Conservation (phyloP, 2,113 vertebrate species). For the Synodontis membranacea region DNA sequence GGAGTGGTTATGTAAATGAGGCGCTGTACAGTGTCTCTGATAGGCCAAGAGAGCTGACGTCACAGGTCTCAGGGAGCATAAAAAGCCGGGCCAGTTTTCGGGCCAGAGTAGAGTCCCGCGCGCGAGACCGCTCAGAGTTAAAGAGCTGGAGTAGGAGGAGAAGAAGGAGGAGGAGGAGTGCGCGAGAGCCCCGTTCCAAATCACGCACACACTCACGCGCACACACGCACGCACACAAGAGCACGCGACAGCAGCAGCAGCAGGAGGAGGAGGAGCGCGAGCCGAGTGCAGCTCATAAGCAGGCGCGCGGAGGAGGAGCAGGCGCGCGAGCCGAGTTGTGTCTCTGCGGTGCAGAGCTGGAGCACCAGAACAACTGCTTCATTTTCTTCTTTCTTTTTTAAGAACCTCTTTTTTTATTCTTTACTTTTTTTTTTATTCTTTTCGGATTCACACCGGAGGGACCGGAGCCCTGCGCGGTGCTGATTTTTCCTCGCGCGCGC, state of each 20-base stretch:
- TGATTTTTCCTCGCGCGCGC: constrained; percentile 53
- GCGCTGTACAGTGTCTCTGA: background rate
- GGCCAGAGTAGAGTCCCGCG: background rate
- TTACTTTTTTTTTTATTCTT: background rate
- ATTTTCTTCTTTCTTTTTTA: background rate
- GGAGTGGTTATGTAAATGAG: background rate
- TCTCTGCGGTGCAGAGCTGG: constrained; percentile 43
- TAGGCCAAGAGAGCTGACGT: background rate
- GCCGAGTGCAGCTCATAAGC: constrained; percentile 1
- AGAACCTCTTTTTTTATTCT: background rate
- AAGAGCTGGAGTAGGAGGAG: background rate
- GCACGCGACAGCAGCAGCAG: background rate
- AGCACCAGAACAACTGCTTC: background rate
- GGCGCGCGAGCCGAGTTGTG: constrained; percentile 14
- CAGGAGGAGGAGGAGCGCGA: background rate
- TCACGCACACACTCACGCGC: background rate
- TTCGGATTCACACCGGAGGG: background rate
- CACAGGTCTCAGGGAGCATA: background rate
- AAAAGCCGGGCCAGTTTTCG: background rate
- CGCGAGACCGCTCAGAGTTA: background rate
- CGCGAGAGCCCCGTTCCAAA: background rate
- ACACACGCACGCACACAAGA: background rate
- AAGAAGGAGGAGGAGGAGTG: background rate
- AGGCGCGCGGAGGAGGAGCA: constrained; percentile 16
- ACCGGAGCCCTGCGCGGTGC: background rate